Conservation (phyloP, 2,888 invertebrate species). For the Epicampocera succincta region DNA sequence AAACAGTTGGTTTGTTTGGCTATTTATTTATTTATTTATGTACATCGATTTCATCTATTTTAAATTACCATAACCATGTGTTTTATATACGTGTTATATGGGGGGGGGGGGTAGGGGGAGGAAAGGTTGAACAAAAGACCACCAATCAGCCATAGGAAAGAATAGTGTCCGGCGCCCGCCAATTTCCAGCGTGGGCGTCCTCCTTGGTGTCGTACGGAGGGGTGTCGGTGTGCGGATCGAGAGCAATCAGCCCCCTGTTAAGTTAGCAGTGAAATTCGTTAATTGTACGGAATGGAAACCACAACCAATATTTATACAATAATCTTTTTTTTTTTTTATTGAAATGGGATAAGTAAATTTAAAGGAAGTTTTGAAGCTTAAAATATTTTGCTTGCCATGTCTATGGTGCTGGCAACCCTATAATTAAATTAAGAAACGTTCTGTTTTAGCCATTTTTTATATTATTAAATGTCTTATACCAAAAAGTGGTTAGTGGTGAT, state of each 20-base stretch:
- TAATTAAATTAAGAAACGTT: constrained; percentile 44
- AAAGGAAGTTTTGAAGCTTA: neutral
- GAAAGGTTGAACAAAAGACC: neutral
- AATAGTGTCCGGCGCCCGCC: constrained; percentile 71
- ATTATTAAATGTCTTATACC: constrained; percentile 5
- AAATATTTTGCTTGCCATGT: constrained; percentile 47
- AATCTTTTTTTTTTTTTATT: neutral
- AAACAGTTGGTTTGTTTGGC: neutral
- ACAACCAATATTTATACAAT: constrained; percentile 50
- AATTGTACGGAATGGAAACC: constrained; percentile 39
- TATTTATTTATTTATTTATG: constrained; percentile 15
- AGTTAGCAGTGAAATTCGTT: constrained; percentile 60
- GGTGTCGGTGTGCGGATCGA: constrained; percentile 22
- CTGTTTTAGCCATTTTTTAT: neutral
- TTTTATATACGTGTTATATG: neutral
- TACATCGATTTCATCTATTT: constrained; percentile 29
- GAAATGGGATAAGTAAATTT: neutral
- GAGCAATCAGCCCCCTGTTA: constrained; percentile 53
- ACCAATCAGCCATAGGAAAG: constrained; percentile 56
- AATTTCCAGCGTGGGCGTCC: constrained; percentile 64
- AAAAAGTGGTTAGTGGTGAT: constrained; percentile 28
- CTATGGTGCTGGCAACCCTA: constrained; percentile 48
- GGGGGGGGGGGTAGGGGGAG: too few relatives aligned
- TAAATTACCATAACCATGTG: constrained; percentile 45
- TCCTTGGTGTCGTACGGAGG: neutral